A percentile compares a stretch with the other conserved stretches of the same genome.
Conservation (phyloP, 2,797 vertebrate species). For the Agapornis canus region DNA sequence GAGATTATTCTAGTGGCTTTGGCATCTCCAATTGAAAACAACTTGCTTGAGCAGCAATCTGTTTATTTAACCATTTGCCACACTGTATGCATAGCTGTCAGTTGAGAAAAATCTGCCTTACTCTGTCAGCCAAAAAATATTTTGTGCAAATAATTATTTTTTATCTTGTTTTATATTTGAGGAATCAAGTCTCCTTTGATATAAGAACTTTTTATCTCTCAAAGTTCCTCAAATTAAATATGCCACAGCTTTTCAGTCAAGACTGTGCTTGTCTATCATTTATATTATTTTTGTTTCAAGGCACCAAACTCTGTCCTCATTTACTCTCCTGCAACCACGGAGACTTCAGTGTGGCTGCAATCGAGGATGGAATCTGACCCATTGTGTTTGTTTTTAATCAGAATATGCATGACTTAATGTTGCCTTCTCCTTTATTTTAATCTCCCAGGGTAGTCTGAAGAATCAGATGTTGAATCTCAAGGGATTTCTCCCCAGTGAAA, state of each 20-base stretch:
- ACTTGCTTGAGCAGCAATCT: conserved; percentile 57
- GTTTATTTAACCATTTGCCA: conserved; percentile 71
- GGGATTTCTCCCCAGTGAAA: conserved; percentile 68
- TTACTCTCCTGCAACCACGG: conserved; percentile 51
- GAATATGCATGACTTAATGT: conserved; percentile 76
- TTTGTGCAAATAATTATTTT: conserved; percentile 59
- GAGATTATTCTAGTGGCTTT: conserved; percentile 61
- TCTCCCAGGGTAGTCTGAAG: conserved; percentile 68
- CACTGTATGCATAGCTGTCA: conserved; percentile 52
- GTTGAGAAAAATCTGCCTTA: conserved; percentile 20
- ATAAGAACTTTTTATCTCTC: conserved; percentile 40
- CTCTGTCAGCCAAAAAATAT: conserved; percentile 20
- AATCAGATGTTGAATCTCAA: conserved; percentile 73
- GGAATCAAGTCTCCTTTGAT: conserved; percentile 57
- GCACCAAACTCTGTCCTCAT: conserved; percentile 50
- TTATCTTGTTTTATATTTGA: conserved; percentile 44
- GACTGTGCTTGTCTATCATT: conserved; percentile 47
- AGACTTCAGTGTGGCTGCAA: conserved; percentile 61
- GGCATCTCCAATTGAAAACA: conserved; percentile 26
- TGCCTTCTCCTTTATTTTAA: conserved; percentile 60
- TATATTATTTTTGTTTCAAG: conserved; percentile 59
- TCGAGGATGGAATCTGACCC: conserved; percentile 66
- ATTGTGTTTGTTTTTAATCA: conserved; percentile 75
- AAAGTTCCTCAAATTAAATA: conserved; percentile 35
- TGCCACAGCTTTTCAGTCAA: conserved; percentile 35